Evolutionary conservation across 1,140 invertebrate species (phyloP), one percentile per base, ranked within the genome.

Genomic region (Sminthurides bifidus): DNA sequence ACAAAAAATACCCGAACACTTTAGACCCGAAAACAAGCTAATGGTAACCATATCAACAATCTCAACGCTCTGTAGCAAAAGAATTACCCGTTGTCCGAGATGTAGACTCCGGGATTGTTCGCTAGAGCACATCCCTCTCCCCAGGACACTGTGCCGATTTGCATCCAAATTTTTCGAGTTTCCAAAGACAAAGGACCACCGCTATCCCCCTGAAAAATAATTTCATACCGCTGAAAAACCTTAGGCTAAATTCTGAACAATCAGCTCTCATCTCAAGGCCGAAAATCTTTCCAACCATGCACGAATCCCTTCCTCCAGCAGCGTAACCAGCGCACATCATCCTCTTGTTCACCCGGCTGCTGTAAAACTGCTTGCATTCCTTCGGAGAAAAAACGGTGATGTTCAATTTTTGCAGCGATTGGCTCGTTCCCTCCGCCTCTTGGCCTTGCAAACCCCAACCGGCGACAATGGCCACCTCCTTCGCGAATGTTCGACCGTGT

Each of bases 321-420:
- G 19, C 24, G 37, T 60, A 59, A 0, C 62, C 62, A 6, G 58
- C 62, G 43, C 62, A 64, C 27, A 64, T 24, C 62, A 61, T 61
- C 30, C 62, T 43, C 23, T 49, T 48, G 33, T 55, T 64, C 0
- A 64, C 56, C 2, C 55, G 24, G 35, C 61, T 51, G 23, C 54
- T 57, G 23, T 61, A 61, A 19, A 40, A 54, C 1, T 61, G 15
- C 38, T 64, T 56, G 38, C 63, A 64, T 6, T 38, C 21, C 35
- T 44, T 33, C 5, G 51, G 62, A 3, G 49, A 27, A 49, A 53
- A 64, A 6, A 64, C 56, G 23, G 45, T 58, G 14, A 64, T 44
- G 15, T 44, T 40, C 19, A 64, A 35, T 49, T 64, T 64, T 26
- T 64, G 56, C 6, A 64, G 35, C 10, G 19, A 30, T 4, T 27